These are phyloP conservation scores for Alaudala cheleensis DNA, from an alignment of 2,113 vertebrate genomes.

Conservation along the genomic window DNA sequence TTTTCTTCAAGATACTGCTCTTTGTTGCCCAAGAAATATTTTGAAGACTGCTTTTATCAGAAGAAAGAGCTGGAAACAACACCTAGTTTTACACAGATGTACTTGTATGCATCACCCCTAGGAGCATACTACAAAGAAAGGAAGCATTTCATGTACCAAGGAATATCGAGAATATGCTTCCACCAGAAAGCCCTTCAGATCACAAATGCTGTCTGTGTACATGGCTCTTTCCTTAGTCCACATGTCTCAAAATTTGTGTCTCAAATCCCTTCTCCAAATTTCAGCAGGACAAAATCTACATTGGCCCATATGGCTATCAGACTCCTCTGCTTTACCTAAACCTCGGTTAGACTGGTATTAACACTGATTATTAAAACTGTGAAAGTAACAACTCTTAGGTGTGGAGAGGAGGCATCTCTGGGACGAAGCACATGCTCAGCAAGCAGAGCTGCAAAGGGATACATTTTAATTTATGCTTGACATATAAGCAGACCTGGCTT, in stretches of 20 bases:
- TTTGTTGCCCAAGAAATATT: not conserved
- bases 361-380: not conserved
- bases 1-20: not conserved
- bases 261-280: not conserved
- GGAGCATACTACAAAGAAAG: not conserved
- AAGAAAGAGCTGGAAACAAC: not conserved
- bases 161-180: not conserved
- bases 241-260: not conserved
- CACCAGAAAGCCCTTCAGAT: not conserved
- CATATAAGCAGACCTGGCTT: not conserved
- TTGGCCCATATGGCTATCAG: not conserved
- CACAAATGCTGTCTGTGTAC: not conserved
- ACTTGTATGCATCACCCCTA: not conserved
- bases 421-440: not conserved
- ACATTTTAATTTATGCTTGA: not conserved
- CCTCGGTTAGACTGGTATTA: not conserved
- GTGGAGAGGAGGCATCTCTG: not conserved
- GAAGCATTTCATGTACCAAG: not conserved
- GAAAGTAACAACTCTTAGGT: not conserved
- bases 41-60: not conserved
- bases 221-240: not conserved
- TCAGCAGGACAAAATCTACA: not conserved
- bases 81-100: not conserved
- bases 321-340: not conserved
- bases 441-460: not conserved